Base-by-base conservation (phyloP, 2,797 vertebrate species). In the Gila robusta region DNA sequence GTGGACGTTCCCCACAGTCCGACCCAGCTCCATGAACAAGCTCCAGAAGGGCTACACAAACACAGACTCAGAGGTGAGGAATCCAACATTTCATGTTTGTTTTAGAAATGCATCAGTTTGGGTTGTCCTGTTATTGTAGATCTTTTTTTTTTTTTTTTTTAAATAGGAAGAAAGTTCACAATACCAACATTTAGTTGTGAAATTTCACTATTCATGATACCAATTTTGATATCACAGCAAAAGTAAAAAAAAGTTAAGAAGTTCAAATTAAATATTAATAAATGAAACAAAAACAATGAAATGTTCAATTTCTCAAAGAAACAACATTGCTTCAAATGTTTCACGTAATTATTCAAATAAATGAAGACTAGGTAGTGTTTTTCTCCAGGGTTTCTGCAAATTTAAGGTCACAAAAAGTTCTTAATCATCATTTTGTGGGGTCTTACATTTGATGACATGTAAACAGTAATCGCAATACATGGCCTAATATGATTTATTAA, bases 1-100 rank as follows among this genome's bases (percentile, higher is more conserved):
- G 85, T 99, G 98, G 98, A 98, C 97, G 0, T 99, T 99, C 89
- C 98, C 98, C 41, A 99, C 98, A 52, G 96, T 99, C 90, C 96
- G 97, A 89, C 97, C 97, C 21, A 97, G 92, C 91, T 96, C 98
- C n/a, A 93, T 98, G 91, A 96, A 94, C 94, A 97, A 98, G 89
- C 94, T 98, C 89, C 97, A 99, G 95, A 97, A 98, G 90, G 96
- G 96, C 87, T 90, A 88, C 78, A n/a, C 88, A 8, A 86, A 84
- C 72, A 56, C 96, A 28, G 95, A 97, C 85, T 95, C 96, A 1
- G 97, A 97, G 91, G 96, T 95, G 73, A 93, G 87, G 21, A 4
- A 12, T 5, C 37, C 35, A 21, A 59, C 47, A 35, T 7, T n/a
- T 39, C 1, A 6, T 72, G 6, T 37, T 77, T 77, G 10, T 12